Base-by-base conservation (phyloP, 2,113 vertebrate species). In the Cheirogaleus medius region DNA sequence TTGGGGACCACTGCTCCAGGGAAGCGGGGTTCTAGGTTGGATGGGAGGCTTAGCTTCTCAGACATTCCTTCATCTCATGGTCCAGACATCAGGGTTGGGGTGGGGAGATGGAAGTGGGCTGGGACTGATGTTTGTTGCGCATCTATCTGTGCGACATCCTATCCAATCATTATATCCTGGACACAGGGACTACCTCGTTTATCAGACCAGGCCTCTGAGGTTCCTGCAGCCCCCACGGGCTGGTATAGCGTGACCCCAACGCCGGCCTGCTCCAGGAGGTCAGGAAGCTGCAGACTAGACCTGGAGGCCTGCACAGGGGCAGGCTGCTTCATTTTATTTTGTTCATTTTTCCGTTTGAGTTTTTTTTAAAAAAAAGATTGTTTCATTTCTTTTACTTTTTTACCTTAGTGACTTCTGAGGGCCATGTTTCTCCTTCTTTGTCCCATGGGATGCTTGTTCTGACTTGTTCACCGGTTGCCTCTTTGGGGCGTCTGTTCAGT, bases 101-200 rank as follows among this genome's bases (percentile, higher is more conserved):
- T 54, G 20, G 42, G 15, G 9, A 32, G 34, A 78, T 2, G 5
- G 42, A 8, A 11, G 54, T 0, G 23, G 32, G 17, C 37, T n/a
- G 21, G 68, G n/a, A 6, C 13, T 34, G 21, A 13, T 21, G 4
- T 42, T 42, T 14, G 23, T 8, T 29, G 71, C 32, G 5, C 8
- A 17, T 18, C 52, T 7, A 0, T 18, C 27, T 32, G 54, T n/a
- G n/a, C 23, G 54, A 42, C 13, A 27, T 6, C 2, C 32, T n/a
- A 5, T 23, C n/a, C 23, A 4, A 11, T 13, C 60, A 8, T 60
- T 69, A 21, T 52, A 63, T 3, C 21, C 71, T 17, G 17, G n/a
- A 29, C 18, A 8, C 27, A 42, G n/a, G 73, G 37, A 20, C 83
- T 39, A 15, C 27, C 25, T 49, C 18, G 37, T 3, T 0, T 63